Evolutionary conservation across 2,797 vertebrate species (phyloP).

Genomic region (Lithobates pipiens): DNA sequence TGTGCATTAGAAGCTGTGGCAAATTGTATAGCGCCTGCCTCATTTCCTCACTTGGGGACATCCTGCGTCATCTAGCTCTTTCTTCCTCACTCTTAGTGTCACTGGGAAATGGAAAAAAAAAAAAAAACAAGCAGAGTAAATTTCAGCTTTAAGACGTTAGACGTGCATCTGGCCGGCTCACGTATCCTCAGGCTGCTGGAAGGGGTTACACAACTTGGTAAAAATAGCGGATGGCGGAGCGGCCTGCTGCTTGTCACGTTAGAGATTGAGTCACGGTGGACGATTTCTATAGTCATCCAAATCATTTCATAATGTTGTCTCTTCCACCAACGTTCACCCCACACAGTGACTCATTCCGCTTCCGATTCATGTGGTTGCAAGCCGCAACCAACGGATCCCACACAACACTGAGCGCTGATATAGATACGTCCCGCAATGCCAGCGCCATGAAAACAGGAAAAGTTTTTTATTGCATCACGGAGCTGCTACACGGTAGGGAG

Average conservation of each 20-base stretch:
- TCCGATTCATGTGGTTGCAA: constrained; percentile 21
- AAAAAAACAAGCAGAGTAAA: no score
- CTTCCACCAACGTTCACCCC: constrained; percentile 25
- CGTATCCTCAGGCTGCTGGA: no score
- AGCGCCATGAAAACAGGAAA: not conserved
- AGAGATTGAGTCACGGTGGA: not conserved
- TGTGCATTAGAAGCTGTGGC: no score
- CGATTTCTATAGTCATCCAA: not conserved
- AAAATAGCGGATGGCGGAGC: not conserved
- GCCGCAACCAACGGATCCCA: constrained; percentile 27
- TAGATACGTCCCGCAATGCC: not conserved
- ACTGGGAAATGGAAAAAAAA: no score
- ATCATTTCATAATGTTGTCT: constrained; percentile 8
- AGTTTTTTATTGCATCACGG: not conserved
- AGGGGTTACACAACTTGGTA: not conserved
- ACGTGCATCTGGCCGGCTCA: no score
- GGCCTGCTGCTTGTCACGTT: not conserved
- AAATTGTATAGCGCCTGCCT: no score
- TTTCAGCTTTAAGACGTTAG: no score
- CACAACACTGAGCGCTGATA: not conserved
- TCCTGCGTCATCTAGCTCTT: no score
- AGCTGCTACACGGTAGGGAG: no score
- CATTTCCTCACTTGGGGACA: no score
- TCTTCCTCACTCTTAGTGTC: no score
- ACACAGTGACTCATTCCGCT: constrained; percentile 27